These are phyloP conservation scores for Ormyrus labotus DNA, from an alignment of 2,888 invertebrate species.

Conservation along the genomic window DNA sequence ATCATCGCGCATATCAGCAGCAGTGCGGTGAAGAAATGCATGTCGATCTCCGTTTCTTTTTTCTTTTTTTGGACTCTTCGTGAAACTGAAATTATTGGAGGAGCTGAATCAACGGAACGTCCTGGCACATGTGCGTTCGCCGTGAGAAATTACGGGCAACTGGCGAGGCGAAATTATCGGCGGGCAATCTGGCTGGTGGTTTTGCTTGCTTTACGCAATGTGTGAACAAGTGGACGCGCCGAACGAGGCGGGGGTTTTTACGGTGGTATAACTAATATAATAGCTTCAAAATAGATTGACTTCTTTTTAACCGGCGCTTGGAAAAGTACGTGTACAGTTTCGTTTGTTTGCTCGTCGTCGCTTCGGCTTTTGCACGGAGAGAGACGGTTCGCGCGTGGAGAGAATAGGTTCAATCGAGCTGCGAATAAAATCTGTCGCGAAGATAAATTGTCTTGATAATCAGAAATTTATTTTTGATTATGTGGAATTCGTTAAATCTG, in stretches of 20 bases:
- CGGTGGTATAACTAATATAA: neutral
- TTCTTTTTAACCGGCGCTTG: neutral
- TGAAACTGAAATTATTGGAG: neutral
- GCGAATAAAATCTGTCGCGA: too few relatives aligned
- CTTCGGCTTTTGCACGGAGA: too few relatives aligned
- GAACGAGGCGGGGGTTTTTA: neutral
- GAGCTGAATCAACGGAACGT: neutral
- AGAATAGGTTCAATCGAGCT: too few relatives aligned
- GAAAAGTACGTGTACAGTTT: too few relatives aligned
- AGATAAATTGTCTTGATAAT: too few relatives aligned
- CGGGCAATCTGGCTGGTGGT: neutral
- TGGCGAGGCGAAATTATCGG: neutral
- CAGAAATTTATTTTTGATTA: too few relatives aligned
- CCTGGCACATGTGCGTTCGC: neutral
- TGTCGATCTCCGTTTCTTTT: neutral
- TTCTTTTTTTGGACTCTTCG: neutral
- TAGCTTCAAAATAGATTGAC: neutral
- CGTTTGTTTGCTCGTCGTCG: too few relatives aligned
- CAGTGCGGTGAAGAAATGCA: slow-evolving; percentile 9
- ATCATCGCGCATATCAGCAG: slow-evolving; percentile 23
- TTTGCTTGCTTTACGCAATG: neutral
- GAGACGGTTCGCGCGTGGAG: too few relatives aligned
- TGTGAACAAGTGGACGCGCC: neutral
- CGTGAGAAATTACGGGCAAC: neutral
- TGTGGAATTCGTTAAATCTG: too few relatives aligned